Evolutionary conservation across 2,888 invertebrate species (phyloP), one percentile per base, ranked within the genome.

Genomic region (Thumatha senex): DNA sequence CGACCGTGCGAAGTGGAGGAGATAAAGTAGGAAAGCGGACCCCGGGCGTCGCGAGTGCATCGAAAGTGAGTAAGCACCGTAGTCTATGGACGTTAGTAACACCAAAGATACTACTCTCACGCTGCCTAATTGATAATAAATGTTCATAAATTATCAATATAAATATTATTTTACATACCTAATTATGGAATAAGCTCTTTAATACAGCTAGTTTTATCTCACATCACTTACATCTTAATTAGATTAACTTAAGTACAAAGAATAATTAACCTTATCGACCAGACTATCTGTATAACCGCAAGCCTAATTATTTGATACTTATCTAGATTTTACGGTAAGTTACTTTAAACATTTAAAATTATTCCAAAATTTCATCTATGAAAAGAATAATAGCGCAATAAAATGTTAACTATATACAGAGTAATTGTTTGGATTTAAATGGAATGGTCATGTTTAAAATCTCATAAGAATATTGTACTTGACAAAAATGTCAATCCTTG

Each of bases 401-500:
- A 84, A 85, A 82, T 70, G 68, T 80, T 78, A 72, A 84, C 81
- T 76, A 78, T 82, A 82, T 81, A 76, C 75, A 75, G 58, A 73
- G 66, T 70, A 70, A 69, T 74, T 74, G 69, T 64, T 70, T 65
- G 76, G 77, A 73, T 81, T 82, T 76, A 80, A 86, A 84, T 81
- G 84, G 81, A 84, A 86, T 86, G 84, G 74, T 80, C 80, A 80
- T 87, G 86, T 89, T 87, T 86, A 76, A 80, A 78, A 82, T 84
- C 80, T 80, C 74, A 80, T 80, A 82, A 80, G 80, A 84, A 83
- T 82, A 86, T 81, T 78, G 81, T 77, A 76, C 70, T 71, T 74
- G 73, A 78, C 74, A 74, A 83, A 82, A 86, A 89, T 88, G 79
- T 84, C 78, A 67, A n/a, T n/a, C n/a, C 61, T 73, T 81, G 77